Evolutionary conservation across 2,888 invertebrate genomes (phyloP), one percentile per base, ranked within the genome.

Genomic region (Dicroscelio sp.): DNA sequence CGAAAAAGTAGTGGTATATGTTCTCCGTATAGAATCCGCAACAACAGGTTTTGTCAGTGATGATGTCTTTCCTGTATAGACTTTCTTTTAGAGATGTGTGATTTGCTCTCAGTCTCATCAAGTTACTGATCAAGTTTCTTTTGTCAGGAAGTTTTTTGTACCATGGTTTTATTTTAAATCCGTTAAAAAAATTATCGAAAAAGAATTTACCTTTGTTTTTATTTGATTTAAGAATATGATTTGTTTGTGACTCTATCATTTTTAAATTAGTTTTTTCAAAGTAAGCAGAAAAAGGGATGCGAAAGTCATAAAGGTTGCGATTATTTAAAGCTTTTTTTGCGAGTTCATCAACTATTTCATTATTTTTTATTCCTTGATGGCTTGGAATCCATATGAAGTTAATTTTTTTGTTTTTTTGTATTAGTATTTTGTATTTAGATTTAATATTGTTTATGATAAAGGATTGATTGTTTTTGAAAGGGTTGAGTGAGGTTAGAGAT

Each of bases 1-100:
- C 78, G 60, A 83, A 89, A 30, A 89, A 73, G 30, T 73, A 71
- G 27, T 89, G 84, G 43, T 89, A 69, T 12, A 17, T 1, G 31
- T 88, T 30, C 73, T 88, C 84, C n/a, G 23, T 14, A 2, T 33
- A 33, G 25, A 60, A 25, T 6, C 65, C 79, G 52, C 84, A 88
- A 1, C 17, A 8, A 27, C 88, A 84, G 0, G 23, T 10, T 14
- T 23, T 43, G 12, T 83, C n/a, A 10, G 31, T 6, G 0, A 78
- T 79, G 12, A 88, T 84, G 14, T 84, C 79, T 78, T 83, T 88
- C 65, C 79, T 76, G 33, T 12, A 63, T 20, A 84, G 23, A 10
- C 83, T 73, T 20, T 65, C 6, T 17, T 67, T 60, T 30, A 88
- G 27, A 0, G 58, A 35, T 4, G 75, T 69, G 31, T 78, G 88